These are phyloP conservation scores for Ommatoiulus sabulosus DNA, from an alignment of 2,888 invertebrate genomes.

Conservation along the genomic window DNA sequence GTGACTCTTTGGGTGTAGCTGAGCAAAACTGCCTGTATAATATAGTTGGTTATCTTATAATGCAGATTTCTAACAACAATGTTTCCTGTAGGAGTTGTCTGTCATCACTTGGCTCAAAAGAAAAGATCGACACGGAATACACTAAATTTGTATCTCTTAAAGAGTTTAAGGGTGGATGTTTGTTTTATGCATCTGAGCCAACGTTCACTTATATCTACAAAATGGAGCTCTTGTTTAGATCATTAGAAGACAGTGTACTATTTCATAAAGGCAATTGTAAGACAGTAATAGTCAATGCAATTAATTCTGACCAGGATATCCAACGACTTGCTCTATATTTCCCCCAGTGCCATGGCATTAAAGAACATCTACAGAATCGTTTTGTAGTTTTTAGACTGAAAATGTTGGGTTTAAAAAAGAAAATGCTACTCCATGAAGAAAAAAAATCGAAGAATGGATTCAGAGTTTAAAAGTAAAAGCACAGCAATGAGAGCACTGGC, in stretches of 20 bases:
- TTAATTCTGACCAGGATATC: conserved; percentile 23
- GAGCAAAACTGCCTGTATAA: conserved; percentile 27
- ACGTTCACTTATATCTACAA: conserved; percentile 3
- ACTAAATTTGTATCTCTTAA: not conserved
- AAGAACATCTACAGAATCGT: conserved; percentile 12
- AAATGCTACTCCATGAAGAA: not conserved
- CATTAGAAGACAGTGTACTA: not conserved
- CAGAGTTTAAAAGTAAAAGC: conserved; percentile 34
- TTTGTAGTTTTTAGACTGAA: not conserved
- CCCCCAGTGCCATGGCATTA: conserved; percentile 7
- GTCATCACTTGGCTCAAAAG: conserved; percentile 18
- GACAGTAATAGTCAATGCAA: not conserved
- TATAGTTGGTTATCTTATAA: conserved; percentile 34
- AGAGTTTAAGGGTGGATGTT: not conserved
- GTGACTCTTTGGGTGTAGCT: conserved; percentile 34
- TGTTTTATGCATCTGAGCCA: not conserved
- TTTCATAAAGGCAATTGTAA: not conserved
- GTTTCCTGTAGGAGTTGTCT: not conserved
- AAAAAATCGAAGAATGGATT: conserved; percentile 8
- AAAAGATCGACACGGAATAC: conserved; percentile 23
- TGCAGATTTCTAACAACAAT: conserved; percentile 13
- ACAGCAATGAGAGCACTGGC: conserved; percentile 34
- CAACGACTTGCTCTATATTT: not conserved
- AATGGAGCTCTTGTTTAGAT: not conserved
- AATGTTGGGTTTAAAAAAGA: not conserved